Conservation (phyloP, 2,113 vertebrate genomes). For the Rhadina sibilatrix region DNA sequence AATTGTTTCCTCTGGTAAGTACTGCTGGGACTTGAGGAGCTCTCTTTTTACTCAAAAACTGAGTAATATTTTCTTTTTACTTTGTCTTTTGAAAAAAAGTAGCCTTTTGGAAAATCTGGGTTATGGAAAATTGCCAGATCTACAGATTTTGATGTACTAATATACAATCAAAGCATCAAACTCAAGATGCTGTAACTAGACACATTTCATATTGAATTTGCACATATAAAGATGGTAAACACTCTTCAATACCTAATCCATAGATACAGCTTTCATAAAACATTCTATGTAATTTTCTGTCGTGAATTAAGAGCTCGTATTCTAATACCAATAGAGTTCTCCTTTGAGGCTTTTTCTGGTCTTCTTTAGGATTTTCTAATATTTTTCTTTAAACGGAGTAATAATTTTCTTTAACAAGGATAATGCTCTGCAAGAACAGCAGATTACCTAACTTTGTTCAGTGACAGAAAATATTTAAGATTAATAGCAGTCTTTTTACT, state of each 20-base stretch:
- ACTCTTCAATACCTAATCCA: neutral
- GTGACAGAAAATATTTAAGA: neutral
- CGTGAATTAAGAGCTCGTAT: neutral
- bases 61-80: neutral
- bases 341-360: neutral
- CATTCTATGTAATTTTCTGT: neutral
- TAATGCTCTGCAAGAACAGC: neutral
- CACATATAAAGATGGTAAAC: neutral
- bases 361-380: neutral
- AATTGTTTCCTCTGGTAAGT: slow-evolving; percentile 42
- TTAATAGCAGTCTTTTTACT: neutral
- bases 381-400: neutral
- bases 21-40: neutral
- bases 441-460: neutral
- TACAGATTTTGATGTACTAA: neutral
- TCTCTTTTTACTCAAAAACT: neutral
- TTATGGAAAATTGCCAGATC: neutral
- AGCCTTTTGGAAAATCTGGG: neutral
- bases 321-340: neutral
- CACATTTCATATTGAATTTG: neutral
- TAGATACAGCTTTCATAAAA: neutral
- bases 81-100: neutral
- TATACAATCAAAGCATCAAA: neutral
- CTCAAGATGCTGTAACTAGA: neutral
- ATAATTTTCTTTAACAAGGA: neutral